Base-by-base conservation (phyloP, 2,113 vertebrate genomes). In the Orthonyx spaldingii region DNA sequence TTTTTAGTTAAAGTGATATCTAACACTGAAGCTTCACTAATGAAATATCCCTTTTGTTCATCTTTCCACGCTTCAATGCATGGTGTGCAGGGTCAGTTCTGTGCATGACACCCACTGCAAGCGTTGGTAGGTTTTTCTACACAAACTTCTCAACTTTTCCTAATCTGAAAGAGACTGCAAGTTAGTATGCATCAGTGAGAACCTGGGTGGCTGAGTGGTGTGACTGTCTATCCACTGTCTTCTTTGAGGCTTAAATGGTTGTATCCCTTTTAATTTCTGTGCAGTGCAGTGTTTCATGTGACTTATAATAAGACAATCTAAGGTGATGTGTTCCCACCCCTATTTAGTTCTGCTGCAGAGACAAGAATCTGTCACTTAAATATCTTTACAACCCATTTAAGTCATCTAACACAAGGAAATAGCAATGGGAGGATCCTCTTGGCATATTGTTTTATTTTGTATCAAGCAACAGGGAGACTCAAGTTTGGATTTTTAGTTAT, bases 31-130 rank as follows among this genome's bases (percentile, higher is more conserved):
- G 95, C 92, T 97, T 98, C 96, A 98, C 98, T 98, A 98, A 98
- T 98, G 93, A 98, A 97, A 97, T 98, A 95, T 98, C 96, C 98
- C 97, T 98, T 98, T 97, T 98, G 97, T 98, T 98, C 98, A 97
- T 98, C 98, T 98, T 98, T 98, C 96, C 97, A 98, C 92, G 97
- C 98, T 98, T 98, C 97, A 97, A 96, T 98, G 98, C 98, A 98
- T 98, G 98, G 97, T 97, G 98, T 96, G 96, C 98, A 98, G 98
- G 98, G 97, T 98, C 98, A 97, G 96, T 98, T 96, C 96, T 98
- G 98, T 98, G 98, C 98, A 98, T 98, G 98, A 96, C 98, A 96
- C 98, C 98, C 97, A 93, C 98, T 97, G 97, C 98, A 98, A 98
- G 96, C 96, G 91, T 98, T 97, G 98, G 98, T 98, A 98, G 98